These are phyloP conservation scores for Leptogaster cylindrica DNA, from an alignment of 2,888 invertebrate species.

Conservation along the genomic window DNA sequence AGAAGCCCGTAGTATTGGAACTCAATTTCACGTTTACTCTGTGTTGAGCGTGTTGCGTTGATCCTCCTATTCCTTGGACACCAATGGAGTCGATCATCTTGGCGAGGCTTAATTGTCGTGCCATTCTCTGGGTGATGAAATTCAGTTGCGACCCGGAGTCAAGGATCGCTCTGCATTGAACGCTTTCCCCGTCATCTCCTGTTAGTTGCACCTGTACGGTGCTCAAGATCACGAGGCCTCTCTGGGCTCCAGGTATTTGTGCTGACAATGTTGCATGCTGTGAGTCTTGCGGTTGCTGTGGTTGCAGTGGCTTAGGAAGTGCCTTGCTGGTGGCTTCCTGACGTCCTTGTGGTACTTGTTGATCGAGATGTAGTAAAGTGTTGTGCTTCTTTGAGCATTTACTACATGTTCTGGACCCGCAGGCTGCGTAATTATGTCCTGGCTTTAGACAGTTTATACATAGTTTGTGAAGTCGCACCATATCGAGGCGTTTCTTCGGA, in stretches of 20 bases:
- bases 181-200: conserved; percentile 4
- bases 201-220: conserved; percentile 9
- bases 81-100: not conserved
- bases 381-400: not conserved
- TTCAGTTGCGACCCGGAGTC: conserved; percentile 38
- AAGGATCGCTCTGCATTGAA: not conserved
- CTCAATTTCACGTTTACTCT: not conserved
- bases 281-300: too few species aligned
- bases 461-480: not conserved
- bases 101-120: conserved; percentile 24
- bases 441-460: not conserved
- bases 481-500: not conserved
- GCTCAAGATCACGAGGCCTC: conserved; percentile 4
- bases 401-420: not conserved
- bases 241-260: not conserved
- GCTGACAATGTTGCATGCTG: conserved; percentile 3
- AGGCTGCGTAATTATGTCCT: not conserved
- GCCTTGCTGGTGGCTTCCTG: too few species aligned
- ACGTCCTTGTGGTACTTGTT: too few species aligned
- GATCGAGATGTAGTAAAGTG: not conserved
- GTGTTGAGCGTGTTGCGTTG: not conserved
- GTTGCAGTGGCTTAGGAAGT: not conserved
- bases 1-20: not conserved
- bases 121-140: conserved; percentile 18
- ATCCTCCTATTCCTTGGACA: not conserved